Evolutionary conservation across 2,888 invertebrate species (phyloP).

Genomic region (Pseudoips prasinana): DNA sequence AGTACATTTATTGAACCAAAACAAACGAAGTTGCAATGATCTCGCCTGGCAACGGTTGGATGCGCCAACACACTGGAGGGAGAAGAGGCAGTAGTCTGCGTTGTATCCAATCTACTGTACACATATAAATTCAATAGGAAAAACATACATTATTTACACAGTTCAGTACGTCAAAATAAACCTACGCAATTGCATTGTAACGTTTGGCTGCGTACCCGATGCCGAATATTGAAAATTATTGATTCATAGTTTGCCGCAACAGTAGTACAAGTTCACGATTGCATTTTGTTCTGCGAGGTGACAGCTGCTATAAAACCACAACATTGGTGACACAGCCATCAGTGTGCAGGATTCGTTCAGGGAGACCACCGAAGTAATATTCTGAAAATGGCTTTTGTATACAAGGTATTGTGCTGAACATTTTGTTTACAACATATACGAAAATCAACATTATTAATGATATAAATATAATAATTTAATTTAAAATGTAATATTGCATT

Average conservation of each 20-base stretch:
- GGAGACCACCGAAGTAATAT: constrained; percentile 30
- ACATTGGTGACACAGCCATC: constrained; percentile 44
- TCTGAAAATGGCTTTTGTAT: constrained; percentile 62
- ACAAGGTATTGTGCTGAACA: constrained; percentile 56
- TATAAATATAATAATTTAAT: too few species aligned
- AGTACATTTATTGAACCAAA: too few species aligned
- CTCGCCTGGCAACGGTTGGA: too few species aligned
- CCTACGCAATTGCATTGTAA: constrained; percentile 56
- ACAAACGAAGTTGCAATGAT: too few species aligned
- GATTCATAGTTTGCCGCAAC: constrained; percentile 77
- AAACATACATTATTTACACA: too few species aligned
- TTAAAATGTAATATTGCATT: too few species aligned
- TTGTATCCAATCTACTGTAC: too few species aligned
- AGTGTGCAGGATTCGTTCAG: constrained; percentile 59
- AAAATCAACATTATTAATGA: neutral
- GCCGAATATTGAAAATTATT: constrained; percentile 75
- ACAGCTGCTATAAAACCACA: constrained; percentile 70
- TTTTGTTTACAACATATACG: too few species aligned
- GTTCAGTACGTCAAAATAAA: constrained; percentile 26
- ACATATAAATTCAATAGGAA: too few species aligned
- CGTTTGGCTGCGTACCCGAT: constrained; percentile 54
- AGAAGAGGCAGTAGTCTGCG: too few species aligned
- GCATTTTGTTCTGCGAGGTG: constrained; percentile 60
- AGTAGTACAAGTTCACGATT: constrained; percentile 62
- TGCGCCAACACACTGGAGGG: too few species aligned